Evolutionary conservation across 2,888 invertebrate genomes (phyloP).

Genomic region (Lymantria dispar): DNA sequence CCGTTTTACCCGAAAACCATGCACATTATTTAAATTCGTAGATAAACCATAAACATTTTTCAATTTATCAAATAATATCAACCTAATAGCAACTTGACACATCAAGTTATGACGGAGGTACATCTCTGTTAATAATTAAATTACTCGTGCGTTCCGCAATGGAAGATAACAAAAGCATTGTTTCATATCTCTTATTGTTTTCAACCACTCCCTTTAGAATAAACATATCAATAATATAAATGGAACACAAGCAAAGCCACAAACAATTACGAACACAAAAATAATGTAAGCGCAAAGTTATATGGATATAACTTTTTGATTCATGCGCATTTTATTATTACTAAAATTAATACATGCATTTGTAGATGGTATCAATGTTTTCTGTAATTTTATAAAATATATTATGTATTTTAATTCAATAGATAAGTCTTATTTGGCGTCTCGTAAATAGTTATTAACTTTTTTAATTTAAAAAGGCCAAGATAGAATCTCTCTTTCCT

Average conservation of each 20-base stretch:
- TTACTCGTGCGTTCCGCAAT: slow-evolving; percentile 37
- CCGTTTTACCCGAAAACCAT: too few species aligned
- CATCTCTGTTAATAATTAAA: slow-evolving; percentile 58
- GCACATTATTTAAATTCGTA: too few species aligned
- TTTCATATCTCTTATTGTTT: slow-evolving; percentile 34
- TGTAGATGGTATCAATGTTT: too few species aligned
- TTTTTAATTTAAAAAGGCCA: too few species aligned
- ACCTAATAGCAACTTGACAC: slow-evolving; percentile 35
- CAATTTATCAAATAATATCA: slow-evolving; percentile 1
- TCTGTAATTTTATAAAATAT: too few species aligned
- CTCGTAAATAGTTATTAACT: too few species aligned
- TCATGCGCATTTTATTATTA: neutral
- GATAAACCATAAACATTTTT: too few species aligned
- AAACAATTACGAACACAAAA: neutral
- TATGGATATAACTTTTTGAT: neutral
- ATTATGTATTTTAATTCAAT: too few species aligned
- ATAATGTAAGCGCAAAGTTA: neutral
- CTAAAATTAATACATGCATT: neutral
- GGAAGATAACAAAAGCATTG: slow-evolving; percentile 41
- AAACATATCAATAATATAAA: slow-evolving; percentile 25
- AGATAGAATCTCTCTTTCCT: too few species aligned
- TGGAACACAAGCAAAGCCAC: slow-evolving; percentile 23
- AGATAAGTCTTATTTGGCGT: too few species aligned
- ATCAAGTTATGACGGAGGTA: slow-evolving; percentile 44
- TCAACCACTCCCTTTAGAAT: slow-evolving; percentile 11